These are phyloP conservation scores for Chelonoidis abingdonii DNA, from an alignment of 2,113 vertebrate genomes.

Conservation along the genomic window DNA sequence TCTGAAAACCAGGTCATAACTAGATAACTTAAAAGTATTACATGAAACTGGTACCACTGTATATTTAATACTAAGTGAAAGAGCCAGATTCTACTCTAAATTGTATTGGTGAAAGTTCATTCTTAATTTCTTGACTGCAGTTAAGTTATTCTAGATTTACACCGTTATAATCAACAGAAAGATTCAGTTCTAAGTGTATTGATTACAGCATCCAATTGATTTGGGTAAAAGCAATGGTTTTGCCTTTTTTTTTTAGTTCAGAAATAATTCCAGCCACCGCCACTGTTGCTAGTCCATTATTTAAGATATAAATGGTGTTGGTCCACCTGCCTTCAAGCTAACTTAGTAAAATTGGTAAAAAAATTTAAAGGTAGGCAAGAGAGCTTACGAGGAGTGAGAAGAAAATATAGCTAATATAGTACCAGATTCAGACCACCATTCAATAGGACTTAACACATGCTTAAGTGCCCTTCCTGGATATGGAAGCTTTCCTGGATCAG, in stretches of 20 bases:
- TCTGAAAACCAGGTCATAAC: neutral
- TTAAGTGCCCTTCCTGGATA: neutral
- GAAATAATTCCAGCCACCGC: neutral
- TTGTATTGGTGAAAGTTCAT: neutral
- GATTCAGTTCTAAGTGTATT: neutral
- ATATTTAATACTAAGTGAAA: neutral
- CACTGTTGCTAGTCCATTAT: constrained; percentile 7
- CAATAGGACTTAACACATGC: neutral
- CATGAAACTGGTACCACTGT: neutral
- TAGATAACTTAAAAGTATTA: neutral
- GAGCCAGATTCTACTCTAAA: neutral
- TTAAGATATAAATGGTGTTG: constrained; percentile 21
- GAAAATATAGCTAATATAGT: neutral
- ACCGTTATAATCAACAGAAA: neutral
- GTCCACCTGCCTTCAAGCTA: neutral
- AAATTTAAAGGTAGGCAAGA: neutral
- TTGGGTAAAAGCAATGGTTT: neutral
- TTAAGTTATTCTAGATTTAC: neutral
- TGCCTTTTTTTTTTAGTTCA: neutral
- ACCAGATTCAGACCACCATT: neutral
- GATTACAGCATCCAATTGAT: neutral
- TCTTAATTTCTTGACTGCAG: neutral
- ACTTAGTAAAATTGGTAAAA: constrained; percentile 1
- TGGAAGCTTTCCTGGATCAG: neutral
- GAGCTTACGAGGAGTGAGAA: neutral